phyloP scores from a whole-genome alignment of 2,113 vertebrate species.

The Hystrix brachyura region DNA sequence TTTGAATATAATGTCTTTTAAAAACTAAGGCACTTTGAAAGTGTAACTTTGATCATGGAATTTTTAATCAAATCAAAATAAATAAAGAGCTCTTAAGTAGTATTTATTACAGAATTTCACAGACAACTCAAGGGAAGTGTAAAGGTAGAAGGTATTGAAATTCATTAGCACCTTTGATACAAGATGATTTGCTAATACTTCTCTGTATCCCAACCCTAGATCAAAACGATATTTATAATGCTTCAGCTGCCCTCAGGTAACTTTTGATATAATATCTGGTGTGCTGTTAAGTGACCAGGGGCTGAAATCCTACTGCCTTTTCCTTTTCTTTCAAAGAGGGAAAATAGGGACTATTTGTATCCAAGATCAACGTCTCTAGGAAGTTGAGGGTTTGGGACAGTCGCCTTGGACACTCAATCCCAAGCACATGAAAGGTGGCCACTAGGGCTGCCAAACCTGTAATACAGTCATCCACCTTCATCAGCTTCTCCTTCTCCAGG shows the following conservation, averaged over 20 bases:
- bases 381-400: slow-evolving; percentile 85
- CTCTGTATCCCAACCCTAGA: slow-evolving; percentile 7
- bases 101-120: slow-evolving; percentile 67
- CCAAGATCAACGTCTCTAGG: slow-evolving; percentile 85
- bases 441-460: slow-evolving; percentile 80
- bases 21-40: neutral
- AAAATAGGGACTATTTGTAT: slow-evolving; percentile 63
- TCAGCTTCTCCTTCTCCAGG: slow-evolving; percentile 82
- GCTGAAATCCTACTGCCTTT: slow-evolving; percentile 55
- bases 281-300: neutral
- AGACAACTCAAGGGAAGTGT: slow-evolving; percentile 12
- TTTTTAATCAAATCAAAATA: neutral
- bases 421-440: slow-evolving; percentile 85
- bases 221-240: neutral
- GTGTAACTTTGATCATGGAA: neutral
- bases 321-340: slow-evolving; percentile 50
- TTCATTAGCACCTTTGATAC: neutral
- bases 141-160: slow-evolving; percentile 2
- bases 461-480: slow-evolving; percentile 81
- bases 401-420: slow-evolving; percentile 73
- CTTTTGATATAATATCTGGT: neutral
- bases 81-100: neutral
- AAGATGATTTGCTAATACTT: slow-evolving; percentile 25
- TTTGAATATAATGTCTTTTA: neutral
- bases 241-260: neutral